Evolutionary conservation across 1,140 invertebrate species (phyloP), one percentile per base, ranked within the genome.

Genomic region (Melipona quadrifasciata): DNA sequence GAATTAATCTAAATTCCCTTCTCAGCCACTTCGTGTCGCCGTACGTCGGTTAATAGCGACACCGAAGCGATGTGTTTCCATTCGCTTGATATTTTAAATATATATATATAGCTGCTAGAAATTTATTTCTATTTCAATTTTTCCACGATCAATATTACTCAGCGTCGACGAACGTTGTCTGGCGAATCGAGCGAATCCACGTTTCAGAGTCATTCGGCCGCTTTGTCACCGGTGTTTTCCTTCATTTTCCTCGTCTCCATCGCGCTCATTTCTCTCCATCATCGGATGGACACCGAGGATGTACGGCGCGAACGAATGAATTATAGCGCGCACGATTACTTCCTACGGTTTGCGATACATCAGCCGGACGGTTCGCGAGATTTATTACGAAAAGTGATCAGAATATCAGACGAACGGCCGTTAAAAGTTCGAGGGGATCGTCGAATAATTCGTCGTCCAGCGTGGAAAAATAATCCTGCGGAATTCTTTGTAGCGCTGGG

Each of bases 351-450:
- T 2, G 16, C 31, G 31, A 31, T 53, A 67, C 10, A 17, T 27
- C n/a, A 6, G 2, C 8, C 8, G 11, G 14, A 27, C 17, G 27
- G 12, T 47, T 8, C 6, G 24, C 21, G 27, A 67, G 27, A 34
- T 53, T 78, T 53, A 34, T 27, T 14, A 53, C 31, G 8, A 24
- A 31, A 24, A 34, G 0, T 21, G 76, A 78, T 67, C 31, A 74
- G 19, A 21, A 11, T 27, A 3, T 5, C 17, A 17, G 4, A 27
- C 24, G 19, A 31, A 39, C 19, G 57, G n/a, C 65, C 31, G 77
- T 77, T 83, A 83, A 77, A 83, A 83, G 74, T 83, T 83, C 2
- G 31, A 70, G 19, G 0, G 39, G 39, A n/a, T n/a, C n/a, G n/a
- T n/a, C 27, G 14, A 21, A 34, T 27, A 51, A 78, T 83, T 83